Evolutionary conservation across 2,113 vertebrate genomes (phyloP).

Genomic region (Sceloporus tristichus): DNA sequence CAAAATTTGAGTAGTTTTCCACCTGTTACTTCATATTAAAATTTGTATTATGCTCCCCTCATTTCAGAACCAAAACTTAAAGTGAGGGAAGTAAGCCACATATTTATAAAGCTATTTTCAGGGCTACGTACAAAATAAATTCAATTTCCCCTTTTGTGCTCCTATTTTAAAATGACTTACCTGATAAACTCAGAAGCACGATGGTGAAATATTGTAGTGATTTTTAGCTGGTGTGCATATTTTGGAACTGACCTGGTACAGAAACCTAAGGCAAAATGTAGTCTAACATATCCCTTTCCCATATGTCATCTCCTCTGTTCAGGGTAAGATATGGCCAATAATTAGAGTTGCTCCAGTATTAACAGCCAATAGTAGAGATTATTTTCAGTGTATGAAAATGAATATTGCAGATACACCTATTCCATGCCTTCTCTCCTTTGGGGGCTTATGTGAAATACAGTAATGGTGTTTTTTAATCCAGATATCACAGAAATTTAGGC

Average conservation of each 20-base stretch:
- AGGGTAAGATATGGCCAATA: constrained; percentile 13
- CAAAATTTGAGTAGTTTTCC: constrained; percentile 51
- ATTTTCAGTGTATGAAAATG: constrained; percentile 79
- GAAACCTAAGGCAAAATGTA: constrained; percentile 43
- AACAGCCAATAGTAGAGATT: constrained; percentile 68
- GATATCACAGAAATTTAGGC: constrained; percentile 34
- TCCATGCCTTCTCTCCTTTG: constrained; percentile 61
- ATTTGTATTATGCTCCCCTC: constrained; percentile 30
- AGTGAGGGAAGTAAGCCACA: constrained; percentile 9
- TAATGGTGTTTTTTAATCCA: constrained; percentile 78
- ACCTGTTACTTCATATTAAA: constrained; percentile 61
- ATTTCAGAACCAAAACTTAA: constrained; percentile 49
- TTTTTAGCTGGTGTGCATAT: constrained; percentile 40
- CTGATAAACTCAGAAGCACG: constrained; percentile 68
- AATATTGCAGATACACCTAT: constrained; percentile 69
- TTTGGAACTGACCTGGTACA: constrained; percentile 44
- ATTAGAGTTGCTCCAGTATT: constrained; percentile 67
- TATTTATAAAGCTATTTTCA: constrained; percentile 44
- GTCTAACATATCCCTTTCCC: constrained; percentile 44
- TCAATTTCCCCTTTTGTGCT: constrained; percentile 60
- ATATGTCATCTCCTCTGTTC: constrained; percentile 5
- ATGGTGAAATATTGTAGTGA: constrained; percentile 56
- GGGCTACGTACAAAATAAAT: constrained; percentile 33
- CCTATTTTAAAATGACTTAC: constrained; percentile 77
- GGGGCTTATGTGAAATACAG: constrained; percentile 72